Evolutionary conservation across 1,140 invertebrate species (phyloP), one percentile per base, ranked within the genome.

Genomic region (Zaprionus camerounensis): DNA sequence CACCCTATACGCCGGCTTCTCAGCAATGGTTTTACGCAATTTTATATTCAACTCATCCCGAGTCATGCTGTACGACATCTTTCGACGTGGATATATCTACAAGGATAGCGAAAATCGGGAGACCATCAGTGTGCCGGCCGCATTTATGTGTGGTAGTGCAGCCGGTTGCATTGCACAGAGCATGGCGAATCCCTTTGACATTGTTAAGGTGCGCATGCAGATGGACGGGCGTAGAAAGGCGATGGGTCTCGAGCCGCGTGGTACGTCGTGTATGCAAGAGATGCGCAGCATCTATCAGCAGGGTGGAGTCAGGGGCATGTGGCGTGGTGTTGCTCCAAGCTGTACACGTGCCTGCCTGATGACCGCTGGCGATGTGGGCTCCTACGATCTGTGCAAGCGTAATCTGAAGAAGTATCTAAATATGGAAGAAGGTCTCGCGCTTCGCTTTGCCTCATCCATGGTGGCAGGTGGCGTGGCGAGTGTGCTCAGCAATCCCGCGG

Each of bases 371-470:
- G 84, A 87, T 36, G 81, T 84, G 13, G 85, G 71, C 3, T 56
- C 44, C 66, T 87, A 87, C 28, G 84, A 87, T 61, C 17, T 88
- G 0, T 71, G 85, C 56, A 87, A 87, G 63, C 84, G 85, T 0
- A 55, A 34, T 7, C 44, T 88, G 0, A 83, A 72, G 24, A 51
- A 78, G 0, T 15, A 64, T 7, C n/a, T 87, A 0, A 1, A 56
- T 1, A 2, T 80, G 15, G 28, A 72, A 1, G 85, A 84, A 11
- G 81, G 85, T 5, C 12, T 70, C 0, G 7, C 22, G 0, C n/a
- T 87, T 15, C 69, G 69, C 0, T 69, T 88, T 0, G n/a, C 69
- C 0, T 64, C 85, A 12, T 78, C 84, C 1, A 66, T 88, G 59
- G 28, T 70, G 1, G 81, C 84, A 2, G 84, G 84, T 0, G n/a